Evolutionary conservation across 2,888 invertebrate species (phyloP).

Genomic region (Cactoblastis cactorum): DNA sequence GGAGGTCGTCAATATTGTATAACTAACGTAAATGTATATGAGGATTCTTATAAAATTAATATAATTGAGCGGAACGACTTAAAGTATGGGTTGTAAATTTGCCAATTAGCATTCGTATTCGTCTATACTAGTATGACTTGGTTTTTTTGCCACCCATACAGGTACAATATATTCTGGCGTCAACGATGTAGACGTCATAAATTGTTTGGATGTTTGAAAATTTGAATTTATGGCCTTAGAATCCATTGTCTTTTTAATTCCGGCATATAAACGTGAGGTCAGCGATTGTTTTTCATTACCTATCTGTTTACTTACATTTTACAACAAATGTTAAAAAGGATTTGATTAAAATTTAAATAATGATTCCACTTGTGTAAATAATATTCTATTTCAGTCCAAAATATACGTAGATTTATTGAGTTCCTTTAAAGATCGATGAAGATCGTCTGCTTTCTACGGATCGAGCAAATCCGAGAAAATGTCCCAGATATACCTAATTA

Average conservation of each 20-base stretch:
- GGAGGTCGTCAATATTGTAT: conserved; percentile 1
- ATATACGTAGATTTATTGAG: too few relatives aligned
- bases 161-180: conserved; percentile 16
- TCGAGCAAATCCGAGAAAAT: too few relatives aligned
- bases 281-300: neutral
- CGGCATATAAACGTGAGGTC: neutral
- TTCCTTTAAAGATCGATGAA: too few relatives aligned
- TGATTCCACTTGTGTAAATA: too few relatives aligned
- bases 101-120: conserved; percentile 61
- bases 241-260: conserved; percentile 13
- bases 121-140: conserved; percentile 40
- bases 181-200: conserved; percentile 7
- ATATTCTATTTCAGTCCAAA: too few relatives aligned
- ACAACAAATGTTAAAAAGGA: too few relatives aligned
- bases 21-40: conserved; percentile 23
- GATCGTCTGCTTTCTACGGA: too few relatives aligned
- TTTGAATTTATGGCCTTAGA: conserved; percentile 25
- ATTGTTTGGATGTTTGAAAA: conserved; percentile 28
- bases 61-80: conserved; percentile 51
- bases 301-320: too few relatives aligned
- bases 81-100: conserved; percentile 61
- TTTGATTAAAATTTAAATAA: too few relatives aligned
- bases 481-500: too few relatives aligned
- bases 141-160: conserved; percentile 36
- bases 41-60: conserved; percentile 53